These are phyloP conservation scores for Coilia nasus DNA, from an alignment of 2,797 vertebrate species.

Conservation along the genomic window DNA sequence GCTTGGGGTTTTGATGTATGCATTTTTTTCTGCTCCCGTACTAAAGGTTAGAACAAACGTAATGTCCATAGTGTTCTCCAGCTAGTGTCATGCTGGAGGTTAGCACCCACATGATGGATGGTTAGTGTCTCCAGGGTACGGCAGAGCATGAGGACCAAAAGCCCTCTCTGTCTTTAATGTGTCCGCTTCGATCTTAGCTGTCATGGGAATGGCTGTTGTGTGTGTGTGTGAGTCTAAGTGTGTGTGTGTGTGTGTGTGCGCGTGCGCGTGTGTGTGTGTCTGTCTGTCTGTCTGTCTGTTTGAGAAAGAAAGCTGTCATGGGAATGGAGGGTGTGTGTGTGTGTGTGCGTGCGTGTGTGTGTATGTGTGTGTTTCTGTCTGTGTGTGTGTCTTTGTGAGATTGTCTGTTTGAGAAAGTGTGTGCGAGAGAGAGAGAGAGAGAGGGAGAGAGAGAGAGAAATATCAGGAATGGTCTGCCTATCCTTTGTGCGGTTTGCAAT, in stretches of 20 bases:
- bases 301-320: not conserved
- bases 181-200: not conserved
- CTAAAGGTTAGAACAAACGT: not conserved
- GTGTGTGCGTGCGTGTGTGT: too few relatives aligned
- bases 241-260: not conserved
- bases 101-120: not conserved
- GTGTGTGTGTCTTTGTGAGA: too few relatives aligned
- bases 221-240: not conserved
- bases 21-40: not conserved
- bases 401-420: too few relatives aligned
- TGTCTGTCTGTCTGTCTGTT: not conserved
- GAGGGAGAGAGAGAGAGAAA: too few relatives aligned
- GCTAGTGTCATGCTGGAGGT: not conserved
- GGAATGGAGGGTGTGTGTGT: too few relatives aligned
- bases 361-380: too few relatives aligned
- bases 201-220: not conserved
- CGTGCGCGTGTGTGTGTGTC: not conserved
- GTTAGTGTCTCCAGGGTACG: not conserved
- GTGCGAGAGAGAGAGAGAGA: too few relatives aligned
- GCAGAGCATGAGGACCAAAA: not conserved
- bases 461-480: not conserved
- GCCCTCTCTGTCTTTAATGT: slow-evolving; percentile 4
- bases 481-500: not conserved
- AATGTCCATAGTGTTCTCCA: not conserved
- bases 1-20: not conserved